These are phyloP conservation scores for Silvanus unidentatus DNA, from an alignment of 2,888 invertebrate genomes.

Conservation along the genomic window DNA sequence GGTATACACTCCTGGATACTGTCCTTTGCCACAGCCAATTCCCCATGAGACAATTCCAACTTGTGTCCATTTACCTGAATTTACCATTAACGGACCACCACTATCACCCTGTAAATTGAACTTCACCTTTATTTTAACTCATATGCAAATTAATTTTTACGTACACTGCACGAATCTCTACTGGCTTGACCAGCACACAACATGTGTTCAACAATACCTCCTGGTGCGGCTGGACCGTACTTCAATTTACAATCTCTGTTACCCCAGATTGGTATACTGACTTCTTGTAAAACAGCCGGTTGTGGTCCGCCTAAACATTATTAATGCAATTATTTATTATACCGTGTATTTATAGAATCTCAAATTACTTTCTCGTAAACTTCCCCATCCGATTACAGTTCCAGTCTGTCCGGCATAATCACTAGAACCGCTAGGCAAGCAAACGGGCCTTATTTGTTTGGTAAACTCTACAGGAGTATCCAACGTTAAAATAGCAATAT, in stretches of 20 bases:
- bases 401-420: conserved; percentile 65
- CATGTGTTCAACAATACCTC: conserved; percentile 83
- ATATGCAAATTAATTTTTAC: conserved; percentile 35
- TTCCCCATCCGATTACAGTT: conserved; percentile 87
- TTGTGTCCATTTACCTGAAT: conserved; percentile 72
- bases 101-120: conserved; percentile 78
- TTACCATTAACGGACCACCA: conserved; percentile 81
- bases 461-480: conserved; percentile 70
- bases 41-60: conserved; percentile 89
- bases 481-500: conserved; percentile 73
- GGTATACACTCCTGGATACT: conserved; percentile 87
- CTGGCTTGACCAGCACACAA: conserved; percentile 79
- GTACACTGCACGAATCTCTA: conserved; percentile 86
- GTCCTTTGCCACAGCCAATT: conserved; percentile 86
- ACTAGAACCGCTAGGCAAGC: conserved; percentile 56
- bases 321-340: background rate
- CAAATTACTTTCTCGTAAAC: conserved; percentile 64
- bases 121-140: background rate
- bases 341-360: conserved; percentile 1
- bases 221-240: conserved; percentile 81
- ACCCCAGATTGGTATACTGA: conserved; percentile 77
- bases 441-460: conserved; percentile 69
- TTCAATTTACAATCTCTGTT: conserved; percentile 71
- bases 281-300: conserved; percentile 75
- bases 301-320: conserved; percentile 66